These are phyloP conservation scores for Uloborus diversus DNA, from an alignment of 1,140 invertebrate species.

Conservation along the genomic window DNA sequence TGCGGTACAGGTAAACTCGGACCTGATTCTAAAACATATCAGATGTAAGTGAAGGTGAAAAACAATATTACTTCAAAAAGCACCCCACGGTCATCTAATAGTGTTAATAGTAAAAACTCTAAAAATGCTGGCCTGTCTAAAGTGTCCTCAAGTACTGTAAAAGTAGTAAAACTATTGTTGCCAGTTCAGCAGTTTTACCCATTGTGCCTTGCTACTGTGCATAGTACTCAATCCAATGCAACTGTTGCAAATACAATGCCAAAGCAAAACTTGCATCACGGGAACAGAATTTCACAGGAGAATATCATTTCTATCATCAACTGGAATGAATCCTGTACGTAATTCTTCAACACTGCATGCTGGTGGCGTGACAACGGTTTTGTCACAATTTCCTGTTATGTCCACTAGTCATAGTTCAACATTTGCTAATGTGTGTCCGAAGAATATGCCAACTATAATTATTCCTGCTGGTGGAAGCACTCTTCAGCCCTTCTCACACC, in stretches of 20 bases:
- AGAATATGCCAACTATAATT: constrained; percentile 44
- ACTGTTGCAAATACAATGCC: neutral
- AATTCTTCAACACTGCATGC: constrained; percentile 9
- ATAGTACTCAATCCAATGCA: neutral
- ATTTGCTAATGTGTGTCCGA: constrained; percentile 27
- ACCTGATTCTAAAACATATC: neutral
- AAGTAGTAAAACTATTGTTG: neutral
- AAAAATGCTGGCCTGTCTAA: neutral
- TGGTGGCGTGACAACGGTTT: constrained; percentile 55
- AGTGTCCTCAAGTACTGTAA: neutral
- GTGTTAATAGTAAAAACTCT: neutral
- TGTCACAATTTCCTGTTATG: constrained; percentile 57
- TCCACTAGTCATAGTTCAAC: constrained; percentile 55
- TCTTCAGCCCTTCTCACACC: constrained; percentile 26
- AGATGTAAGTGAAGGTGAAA: neutral
- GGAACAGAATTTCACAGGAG: neutral
- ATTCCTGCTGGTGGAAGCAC: constrained; percentile 41
- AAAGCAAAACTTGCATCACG: neutral
- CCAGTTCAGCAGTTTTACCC: neutral
- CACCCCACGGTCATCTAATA: neutral
- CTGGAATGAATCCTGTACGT: constrained; percentile 2
- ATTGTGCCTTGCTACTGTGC: neutral
- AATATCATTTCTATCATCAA: neutral
- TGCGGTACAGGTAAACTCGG: constrained; percentile 26
- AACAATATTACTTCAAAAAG: neutral